A percentile compares a stretch with the other conserved stretches of the same genome.
These are phyloP conservation scores for Pseudococcus jackbeardsleyi DNA, from an alignment of 2,888 invertebrate species.

Conservation along the genomic window DNA sequence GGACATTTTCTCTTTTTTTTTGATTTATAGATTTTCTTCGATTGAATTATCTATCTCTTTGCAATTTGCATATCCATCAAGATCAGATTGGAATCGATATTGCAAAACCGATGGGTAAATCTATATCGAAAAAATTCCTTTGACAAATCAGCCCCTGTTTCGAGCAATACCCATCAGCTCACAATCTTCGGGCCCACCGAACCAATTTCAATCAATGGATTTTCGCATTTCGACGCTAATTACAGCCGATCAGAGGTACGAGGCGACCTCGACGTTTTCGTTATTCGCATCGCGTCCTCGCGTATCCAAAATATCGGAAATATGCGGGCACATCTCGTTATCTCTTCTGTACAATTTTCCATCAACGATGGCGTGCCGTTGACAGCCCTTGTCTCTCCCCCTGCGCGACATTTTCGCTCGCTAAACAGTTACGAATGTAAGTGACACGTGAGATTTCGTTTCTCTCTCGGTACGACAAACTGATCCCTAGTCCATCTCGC, in stretches of 20 bases:
- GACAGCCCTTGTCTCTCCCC: constrained; percentile 4
- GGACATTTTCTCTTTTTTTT: too few relatives aligned
- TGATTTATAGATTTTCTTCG: too few relatives aligned
- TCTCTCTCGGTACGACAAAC: not conserved
- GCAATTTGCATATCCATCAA: too few relatives aligned
- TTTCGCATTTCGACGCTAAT: too few relatives aligned
- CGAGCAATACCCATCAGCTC: too few relatives aligned
- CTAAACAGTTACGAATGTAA: constrained; percentile 44
- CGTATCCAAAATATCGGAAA: constrained; percentile 26
- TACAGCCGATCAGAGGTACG: not conserved
- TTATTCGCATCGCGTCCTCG: constrained; percentile 10
- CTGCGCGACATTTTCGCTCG: not conserved
- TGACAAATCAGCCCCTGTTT: too few relatives aligned
- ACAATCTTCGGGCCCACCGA: too few relatives aligned
- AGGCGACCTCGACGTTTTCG: not conserved
- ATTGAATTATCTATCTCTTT: too few relatives aligned
- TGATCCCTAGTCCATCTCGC: not conserved
- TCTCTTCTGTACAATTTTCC: constrained; percentile 16
- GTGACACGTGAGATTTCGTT: constrained; percentile 45
- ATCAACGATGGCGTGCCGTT: constrained; percentile 26
- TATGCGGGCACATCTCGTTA: constrained; percentile 47
- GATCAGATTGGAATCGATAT: too few relatives aligned
- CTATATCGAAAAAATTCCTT: too few relatives aligned
- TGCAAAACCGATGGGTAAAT: too few relatives aligned
- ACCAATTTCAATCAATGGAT: too few relatives aligned